Base-by-base conservation (phyloP, 1,140 invertebrate genomes). In the Ceratitis capitata region DNA sequence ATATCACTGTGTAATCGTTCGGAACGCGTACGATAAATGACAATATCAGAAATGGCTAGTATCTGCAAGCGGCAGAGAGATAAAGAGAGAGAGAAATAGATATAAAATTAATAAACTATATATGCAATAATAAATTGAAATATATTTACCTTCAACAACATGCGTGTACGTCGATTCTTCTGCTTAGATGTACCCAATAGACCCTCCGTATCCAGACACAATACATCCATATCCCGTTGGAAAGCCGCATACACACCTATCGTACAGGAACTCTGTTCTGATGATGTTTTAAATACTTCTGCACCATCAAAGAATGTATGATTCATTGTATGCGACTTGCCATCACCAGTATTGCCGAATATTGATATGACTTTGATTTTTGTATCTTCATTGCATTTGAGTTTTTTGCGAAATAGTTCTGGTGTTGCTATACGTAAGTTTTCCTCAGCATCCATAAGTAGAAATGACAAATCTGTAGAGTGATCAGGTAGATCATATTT, bases 301-400 rank as follows among this genome's bases (percentile, higher is more conserved):
- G 94, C 90, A 0, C 96, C 96, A 88, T 94, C 92, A 90, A 97
- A 97, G 89, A 98, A 97, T 19, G 95, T 94, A 87, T 97, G 94
- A 92, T 98, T 98, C 84, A 97, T 90, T 0, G 96, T 97, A 87
- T 96, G 94, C 51, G 96, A 97, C 92, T 97, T 97, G 1, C 96
- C 96, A 92, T 97, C 96, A 0, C 96, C 96, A 2, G 96, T 97
- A 88, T 97, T 97, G 1, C 97, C 97, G 93, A 97, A 97, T 89
- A 98, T 97, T 3, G 96, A 96, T 2, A 97, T 94, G 26, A 97
- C 96, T 93, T 97, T 97, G 2, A 97, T 94, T 89, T 94, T 94
- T 0, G 92, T 89, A 26, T 92, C 88, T 23, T 92, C 89, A 7
- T 86, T 86, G 85, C 93, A 94, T 16, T 92, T 90, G 0, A 95